phyloP scores from a whole-genome alignment of 2,888 invertebrate genomes.

The Papilio gigon region DNA sequence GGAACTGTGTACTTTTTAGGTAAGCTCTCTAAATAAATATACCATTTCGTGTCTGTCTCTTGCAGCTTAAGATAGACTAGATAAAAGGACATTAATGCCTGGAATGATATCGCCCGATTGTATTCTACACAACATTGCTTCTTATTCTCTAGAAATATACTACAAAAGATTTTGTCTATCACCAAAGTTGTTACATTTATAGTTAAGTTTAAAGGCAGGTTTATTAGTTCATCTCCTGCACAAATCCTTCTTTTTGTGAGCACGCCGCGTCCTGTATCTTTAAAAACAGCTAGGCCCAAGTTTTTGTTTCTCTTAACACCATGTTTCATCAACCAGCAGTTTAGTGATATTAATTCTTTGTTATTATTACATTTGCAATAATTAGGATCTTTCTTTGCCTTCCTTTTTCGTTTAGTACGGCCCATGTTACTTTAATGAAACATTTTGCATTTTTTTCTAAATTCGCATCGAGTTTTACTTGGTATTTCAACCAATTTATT shows the following conservation, averaged over 20 bases:
- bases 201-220: constrained; percentile 82
- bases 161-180: constrained; percentile 79
- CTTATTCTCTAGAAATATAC: constrained; percentile 68
- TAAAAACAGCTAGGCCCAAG: constrained; percentile 83
- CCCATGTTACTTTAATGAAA: constrained; percentile 67
- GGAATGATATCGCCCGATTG: constrained; percentile 81
- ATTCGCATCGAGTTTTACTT: no score
- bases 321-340: constrained; percentile 79
- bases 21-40: constrained; percentile 86
- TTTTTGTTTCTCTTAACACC: constrained; percentile 83
- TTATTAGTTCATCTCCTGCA: constrained; percentile 83
- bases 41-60: constrained; percentile 80
- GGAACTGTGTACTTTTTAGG: constrained; percentile 86
- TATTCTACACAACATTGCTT: constrained; percentile 71
- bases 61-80: constrained; percentile 86
- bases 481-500: neutral
- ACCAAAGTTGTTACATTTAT: constrained; percentile 83
- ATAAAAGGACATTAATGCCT: constrained; percentile 88
- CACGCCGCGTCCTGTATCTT: constrained; percentile 88
- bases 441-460: neutral
- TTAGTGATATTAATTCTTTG: constrained; percentile 72
- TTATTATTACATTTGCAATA: constrained; percentile 65
- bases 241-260: constrained; percentile 82
- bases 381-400: constrained; percentile 58
- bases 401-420: constrained; percentile 74